Evolutionary conservation across 1,140 invertebrate species (phyloP), one percentile per base, ranked within the genome.

Genomic region (Anastrepha obliqua): DNA sequence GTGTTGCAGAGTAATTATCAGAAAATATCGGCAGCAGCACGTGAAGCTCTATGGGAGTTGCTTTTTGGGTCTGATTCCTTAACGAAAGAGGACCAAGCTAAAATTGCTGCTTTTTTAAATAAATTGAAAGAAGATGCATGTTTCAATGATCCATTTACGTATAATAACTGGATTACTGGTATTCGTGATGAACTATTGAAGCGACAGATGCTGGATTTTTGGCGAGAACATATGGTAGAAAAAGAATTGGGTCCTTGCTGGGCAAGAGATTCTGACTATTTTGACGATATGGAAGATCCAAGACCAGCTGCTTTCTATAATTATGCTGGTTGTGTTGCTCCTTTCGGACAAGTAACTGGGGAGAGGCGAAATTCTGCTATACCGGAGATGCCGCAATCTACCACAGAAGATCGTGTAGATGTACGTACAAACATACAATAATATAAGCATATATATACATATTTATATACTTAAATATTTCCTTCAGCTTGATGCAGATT

Each of bases 91-190:
- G 5, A 88, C n/a, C 29, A 58, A 60, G 17, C 20, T 51, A 88
- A 93, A 87, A 90, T 90, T 0, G 86, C 64, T 2, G 89, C 91
- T 8, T 65, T 92, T 39, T 51, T 93, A 1, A 90, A 88, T 13
- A 90, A 90, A 47, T 88, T 91, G 78, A 90, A 90, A 39, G 86
- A 89, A 5, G 91, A 93, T 60, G 90, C 91, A 1, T 62, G 89
- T 44, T 92, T 93, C 78, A 92, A 90, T 85, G 85, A 87, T 0
- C 91, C 92, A 0, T 89, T 62, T 65, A 59, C 87, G 2, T 93
- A 93, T 58, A 93, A 93, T n/a, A 87, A 90, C 5, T 93, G 92
- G 92, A 92, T 93, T 62, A 67, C 89, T 1, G 89, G 59, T 55
- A 15, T 93, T 42, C 89, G 92, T 3, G 91, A 92, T 55, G 91